phyloP scores from a whole-genome alignment of 23 tunicate species.

The Halocynthia aurantium region DNA sequence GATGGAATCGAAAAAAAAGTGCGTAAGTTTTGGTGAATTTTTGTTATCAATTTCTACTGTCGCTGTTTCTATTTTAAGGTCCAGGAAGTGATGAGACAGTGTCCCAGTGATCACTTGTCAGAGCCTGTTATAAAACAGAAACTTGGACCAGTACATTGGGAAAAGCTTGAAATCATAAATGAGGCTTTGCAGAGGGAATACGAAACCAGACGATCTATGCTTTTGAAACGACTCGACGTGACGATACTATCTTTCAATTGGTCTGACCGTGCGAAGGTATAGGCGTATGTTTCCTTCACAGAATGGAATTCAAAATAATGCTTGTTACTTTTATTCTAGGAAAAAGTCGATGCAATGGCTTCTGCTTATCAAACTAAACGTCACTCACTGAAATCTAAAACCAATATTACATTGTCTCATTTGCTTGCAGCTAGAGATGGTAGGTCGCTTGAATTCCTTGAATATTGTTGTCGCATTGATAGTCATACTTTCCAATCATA shows the following conservation, averaged over 20 bases:
- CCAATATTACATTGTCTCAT: slow-evolving; percentile 32
- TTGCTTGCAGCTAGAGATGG: slow-evolving; percentile 85
- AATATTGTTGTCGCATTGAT: neutral
- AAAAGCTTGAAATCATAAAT: slow-evolving; percentile 46
- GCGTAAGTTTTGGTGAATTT: too few relatives aligned
- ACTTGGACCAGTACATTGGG: slow-evolving; percentile 69
- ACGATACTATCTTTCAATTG: slow-evolving; percentile 74
- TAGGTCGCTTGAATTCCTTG: neutral
- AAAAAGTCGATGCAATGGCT: slow-evolving; percentile 49
- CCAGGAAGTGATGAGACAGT: slow-evolving; percentile 15
- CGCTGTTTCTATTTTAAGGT: slow-evolving; percentile 5
- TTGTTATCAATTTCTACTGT: neutral
- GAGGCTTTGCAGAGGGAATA: slow-evolving; percentile 48
- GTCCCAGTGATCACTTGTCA: slow-evolving; percentile 31
- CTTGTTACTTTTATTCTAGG: slow-evolving; percentile 21
- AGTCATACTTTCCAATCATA: neutral
- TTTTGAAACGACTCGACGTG: slow-evolving; percentile 81
- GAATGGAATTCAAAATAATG: neutral
- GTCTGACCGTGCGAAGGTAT: slow-evolving; percentile 84
- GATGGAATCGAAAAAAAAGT: slow-evolving; percentile 65
- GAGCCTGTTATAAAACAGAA: slow-evolving; percentile 53
- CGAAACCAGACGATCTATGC: slow-evolving; percentile 53
- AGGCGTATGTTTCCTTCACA: neutral
- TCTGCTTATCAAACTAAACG: slow-evolving; percentile 54
- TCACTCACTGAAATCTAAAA: slow-evolving; percentile 26